Conservation (phyloP, 1,140 invertebrate species). For the Leptonema lineaticorne region DNA sequence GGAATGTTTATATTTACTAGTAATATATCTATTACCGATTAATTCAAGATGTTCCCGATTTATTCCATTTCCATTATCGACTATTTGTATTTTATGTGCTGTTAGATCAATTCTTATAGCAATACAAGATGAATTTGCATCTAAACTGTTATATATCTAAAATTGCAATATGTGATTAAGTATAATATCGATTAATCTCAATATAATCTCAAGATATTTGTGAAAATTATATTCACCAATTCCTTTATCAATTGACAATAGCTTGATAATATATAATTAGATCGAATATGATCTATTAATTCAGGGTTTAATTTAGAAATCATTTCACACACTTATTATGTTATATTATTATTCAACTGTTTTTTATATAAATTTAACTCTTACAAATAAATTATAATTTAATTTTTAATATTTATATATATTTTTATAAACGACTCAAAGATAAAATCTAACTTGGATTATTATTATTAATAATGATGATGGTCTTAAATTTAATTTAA, state of each 20-base stretch:
- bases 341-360: too few species aligned
- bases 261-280: conserved; percentile 1
- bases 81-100: conserved; percentile 58
- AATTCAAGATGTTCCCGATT: conserved; percentile 49
- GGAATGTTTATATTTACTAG: conserved; percentile 63
- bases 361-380: too few species aligned
- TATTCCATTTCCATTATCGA: conserved; percentile 64
- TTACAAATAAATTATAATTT: too few species aligned
- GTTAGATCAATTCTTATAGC: conserved; percentile 58
- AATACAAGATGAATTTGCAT: conserved; percentile 59
- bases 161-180: conserved; percentile 15
- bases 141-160: conserved; percentile 59
- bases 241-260: conserved; percentile 32
- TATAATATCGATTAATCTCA: neutral
- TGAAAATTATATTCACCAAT: conserved; percentile 27
- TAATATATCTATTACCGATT: conserved; percentile 59
- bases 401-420: too few species aligned
- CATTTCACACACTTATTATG: neutral
- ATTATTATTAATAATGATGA: too few species aligned
- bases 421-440: too few species aligned
- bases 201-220: neutral
- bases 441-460: too few species aligned
- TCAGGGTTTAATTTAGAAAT: neutral
- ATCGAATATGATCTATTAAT: neutral
- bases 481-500: too few species aligned